Evolutionary conservation across 2,113 vertebrate genomes (phyloP).

Genomic region (Percopsis transmontana): DNA sequence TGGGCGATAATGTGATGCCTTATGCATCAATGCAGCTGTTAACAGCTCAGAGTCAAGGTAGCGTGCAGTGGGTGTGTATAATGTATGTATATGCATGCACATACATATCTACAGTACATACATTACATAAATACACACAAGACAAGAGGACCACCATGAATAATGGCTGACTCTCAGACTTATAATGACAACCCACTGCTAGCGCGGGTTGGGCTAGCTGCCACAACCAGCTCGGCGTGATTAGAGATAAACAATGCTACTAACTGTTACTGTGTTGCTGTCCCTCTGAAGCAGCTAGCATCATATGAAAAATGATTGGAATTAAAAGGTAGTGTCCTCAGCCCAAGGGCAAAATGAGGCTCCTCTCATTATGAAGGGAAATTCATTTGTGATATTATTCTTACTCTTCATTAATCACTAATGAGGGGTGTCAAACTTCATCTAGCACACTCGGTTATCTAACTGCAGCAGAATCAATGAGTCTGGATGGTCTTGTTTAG

Average conservation of each 20-base stretch:
- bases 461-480: slow-evolving; percentile 28
- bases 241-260: slow-evolving; percentile 56
- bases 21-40: slow-evolving; percentile 12
- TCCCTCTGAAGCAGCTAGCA: slow-evolving; percentile 18
- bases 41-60: slow-evolving; percentile 10
- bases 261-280: slow-evolving; percentile 18
- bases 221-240: slow-evolving; percentile 68
- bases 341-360: slow-evolving; percentile 19
- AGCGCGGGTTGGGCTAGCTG: slow-evolving; percentile 51
- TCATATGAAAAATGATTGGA: neutral
- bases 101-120: neutral
- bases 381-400: slow-evolving; percentile 48
- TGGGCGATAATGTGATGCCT: neutral
- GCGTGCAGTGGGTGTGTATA: slow-evolving; percentile 13
- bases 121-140: neutral
- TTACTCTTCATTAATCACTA: slow-evolving; percentile 57
- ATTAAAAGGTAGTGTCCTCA: slow-evolving; percentile 5
- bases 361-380: slow-evolving; percentile 29
- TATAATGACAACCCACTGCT: slow-evolving; percentile 37
- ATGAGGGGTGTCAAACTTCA: slow-evolving; percentile 54
- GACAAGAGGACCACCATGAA: slow-evolving; percentile 9
- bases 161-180: slow-evolving; percentile 43
- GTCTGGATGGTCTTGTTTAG: slow-evolving; percentile 7
- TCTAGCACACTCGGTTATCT: slow-evolving; percentile 29
- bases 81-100: neutral